Evolutionary conservation across 2,797 vertebrate species (phyloP).

Genomic region (Poecilia picta): DNA sequence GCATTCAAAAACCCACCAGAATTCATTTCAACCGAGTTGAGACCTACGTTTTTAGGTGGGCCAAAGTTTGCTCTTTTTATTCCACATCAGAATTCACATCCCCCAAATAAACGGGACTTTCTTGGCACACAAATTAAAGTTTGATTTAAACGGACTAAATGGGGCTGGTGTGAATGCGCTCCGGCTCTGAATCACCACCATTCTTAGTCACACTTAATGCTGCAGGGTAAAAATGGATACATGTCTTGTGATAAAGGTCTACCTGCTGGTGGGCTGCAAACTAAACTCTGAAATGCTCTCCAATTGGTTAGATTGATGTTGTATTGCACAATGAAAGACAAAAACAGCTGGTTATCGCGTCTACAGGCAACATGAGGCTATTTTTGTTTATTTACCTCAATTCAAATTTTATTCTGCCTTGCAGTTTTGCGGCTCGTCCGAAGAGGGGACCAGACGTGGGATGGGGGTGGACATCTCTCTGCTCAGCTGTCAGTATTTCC

Average conservation of each 20-base stretch:
- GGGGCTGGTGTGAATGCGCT: too few relatives aligned
- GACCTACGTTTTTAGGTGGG: too few relatives aligned
- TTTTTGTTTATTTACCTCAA: not conserved
- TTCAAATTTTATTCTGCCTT: conserved; percentile 12
- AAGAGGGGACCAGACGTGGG: conserved; percentile 88
- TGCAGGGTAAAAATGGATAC: not conserved
- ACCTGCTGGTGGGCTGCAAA: not conserved
- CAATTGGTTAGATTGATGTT: not conserved
- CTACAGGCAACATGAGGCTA: not conserved
- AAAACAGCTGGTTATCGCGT: not conserved
- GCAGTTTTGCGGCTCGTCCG: conserved; percentile 90
- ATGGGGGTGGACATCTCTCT: conserved; percentile 99
- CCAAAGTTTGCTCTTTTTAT: too few relatives aligned
- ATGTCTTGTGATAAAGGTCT: not conserved
- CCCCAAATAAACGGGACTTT: not conserved
- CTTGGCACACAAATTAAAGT: too few relatives aligned
- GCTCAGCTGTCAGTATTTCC: conserved; percentile 98
- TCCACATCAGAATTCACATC: too few relatives aligned
- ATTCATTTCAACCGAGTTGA: too few relatives aligned
- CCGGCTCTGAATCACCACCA: not conserved
- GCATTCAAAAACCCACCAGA: too few relatives aligned
- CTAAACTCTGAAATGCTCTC: conserved; percentile 1
- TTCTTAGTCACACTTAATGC: not conserved
- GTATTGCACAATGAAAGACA: not conserved
- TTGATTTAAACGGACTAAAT: too few relatives aligned